These are phyloP conservation scores for Andricus grossulariae DNA, from an alignment of 1,140 invertebrate species.

Conservation along the genomic window DNA sequence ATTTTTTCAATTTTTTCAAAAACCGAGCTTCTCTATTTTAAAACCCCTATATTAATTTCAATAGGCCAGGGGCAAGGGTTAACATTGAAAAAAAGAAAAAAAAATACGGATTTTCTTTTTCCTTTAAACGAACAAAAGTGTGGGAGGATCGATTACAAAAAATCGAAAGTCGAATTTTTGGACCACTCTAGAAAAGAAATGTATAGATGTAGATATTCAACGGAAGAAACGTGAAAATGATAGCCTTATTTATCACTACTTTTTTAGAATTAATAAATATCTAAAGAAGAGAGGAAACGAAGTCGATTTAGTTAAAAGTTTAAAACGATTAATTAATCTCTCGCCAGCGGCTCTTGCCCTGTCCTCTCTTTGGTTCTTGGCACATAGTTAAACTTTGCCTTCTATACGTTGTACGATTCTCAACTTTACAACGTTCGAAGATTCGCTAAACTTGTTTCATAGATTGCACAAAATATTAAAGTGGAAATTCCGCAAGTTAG, in stretches of 20 bases:
- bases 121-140: too few species aligned
- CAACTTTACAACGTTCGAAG: conserved; percentile 15
- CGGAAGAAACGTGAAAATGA: not conserved
- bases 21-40: too few species aligned
- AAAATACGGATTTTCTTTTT: too few species aligned
- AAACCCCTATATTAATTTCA: too few species aligned
- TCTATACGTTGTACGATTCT: conserved; percentile 23
- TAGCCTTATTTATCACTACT: not conserved
- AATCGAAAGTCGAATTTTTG: too few species aligned
- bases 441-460: conserved; percentile 14
- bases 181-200: too few species aligned
- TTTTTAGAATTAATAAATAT: conserved; percentile 5
- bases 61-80: too few species aligned
- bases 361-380: conserved; percentile 22
- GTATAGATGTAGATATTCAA: too few species aligned
- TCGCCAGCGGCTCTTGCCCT: conserved; percentile 39
- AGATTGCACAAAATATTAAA: conserved; percentile 8
- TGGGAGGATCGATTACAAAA: too few species aligned
- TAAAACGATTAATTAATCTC: conserved; percentile 65
- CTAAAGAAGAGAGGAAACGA: conserved; percentile 38
- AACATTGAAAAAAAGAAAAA: too few species aligned
- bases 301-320: conserved; percentile 65
- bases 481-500: not conserved
- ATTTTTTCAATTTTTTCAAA: too few species aligned
- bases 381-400: conserved; percentile 48